Evolutionary conservation across 2,797 vertebrate genomes (phyloP), one percentile per base, ranked within the genome.

Genomic region (Sebastes jordani): DNA sequence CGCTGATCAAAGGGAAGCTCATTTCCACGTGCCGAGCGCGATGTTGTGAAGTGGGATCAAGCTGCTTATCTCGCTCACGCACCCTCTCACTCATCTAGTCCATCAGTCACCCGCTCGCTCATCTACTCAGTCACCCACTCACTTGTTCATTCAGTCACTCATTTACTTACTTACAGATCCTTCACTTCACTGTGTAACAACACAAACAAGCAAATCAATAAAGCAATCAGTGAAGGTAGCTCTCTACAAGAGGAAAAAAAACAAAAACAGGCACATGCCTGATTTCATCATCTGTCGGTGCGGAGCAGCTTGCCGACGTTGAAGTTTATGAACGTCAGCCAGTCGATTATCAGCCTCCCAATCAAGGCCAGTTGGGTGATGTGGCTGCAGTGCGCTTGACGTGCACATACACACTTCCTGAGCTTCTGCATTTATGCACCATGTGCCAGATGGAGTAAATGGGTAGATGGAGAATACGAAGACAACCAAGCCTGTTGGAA

Each of bases 1-100:
- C 42, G 4, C 75, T 77, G 90, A 94, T 95, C 92, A 94, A 94
- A 94, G 90, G 46, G 67, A 85, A 90, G 74, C 81, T 90, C 76
- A 79, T 91, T 89, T 87, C 85, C 86, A 84, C 89, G 75, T 87
- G 83, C 74, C 2, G 22, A 71, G 76, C 76, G 87, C 25, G 78
- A 88, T 87, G 88, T 88, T 86, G 78, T 76, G 77, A 84, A 80
- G 84, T 64, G 54, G 74, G 80, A 91, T 91, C 90, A 84, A 78
- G 80, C 83, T 86, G 82, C 89, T 92, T 93, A 91, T 92, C 90
- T 89, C 78, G 32, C 73, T 78, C 73, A 70, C 22, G 52, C 83
- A 87, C 78, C 78, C 74, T 74, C 82, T 89, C 76, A 54, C 80
- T 86, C 78, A 86, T 91, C 79, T 14, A 42, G 80, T 81, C 66